These are phyloP conservation scores for Smutsia gigantea DNA, from an alignment of 2,797 vertebrate species.

Conservation along the genomic window DNA sequence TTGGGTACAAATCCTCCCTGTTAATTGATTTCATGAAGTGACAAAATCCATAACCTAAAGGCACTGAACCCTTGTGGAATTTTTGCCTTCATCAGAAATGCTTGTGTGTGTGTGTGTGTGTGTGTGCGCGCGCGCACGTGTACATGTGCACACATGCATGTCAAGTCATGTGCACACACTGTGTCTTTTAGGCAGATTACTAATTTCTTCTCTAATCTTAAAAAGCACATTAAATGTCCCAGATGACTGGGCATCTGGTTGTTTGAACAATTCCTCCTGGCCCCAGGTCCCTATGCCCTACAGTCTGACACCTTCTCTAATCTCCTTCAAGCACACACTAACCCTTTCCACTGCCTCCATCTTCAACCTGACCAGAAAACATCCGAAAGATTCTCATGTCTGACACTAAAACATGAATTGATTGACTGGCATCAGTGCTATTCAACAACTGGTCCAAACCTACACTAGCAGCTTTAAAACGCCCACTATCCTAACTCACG, in stretches of 20 bases:
- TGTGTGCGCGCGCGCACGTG: too few species aligned
- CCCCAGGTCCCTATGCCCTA: neutral
- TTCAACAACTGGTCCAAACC: neutral
- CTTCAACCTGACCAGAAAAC: neutral
- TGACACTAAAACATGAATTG: neutral
- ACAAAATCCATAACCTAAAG: neutral
- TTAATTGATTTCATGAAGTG: neutral
- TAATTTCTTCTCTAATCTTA: neutral
- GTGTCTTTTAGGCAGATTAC: neutral
- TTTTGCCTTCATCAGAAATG: neutral
- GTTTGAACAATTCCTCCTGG: neutral
- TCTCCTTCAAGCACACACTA: neutral
- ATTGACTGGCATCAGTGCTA: neutral
- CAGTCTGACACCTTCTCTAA: neutral
- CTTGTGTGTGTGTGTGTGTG: neutral
- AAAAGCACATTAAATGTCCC: neutral
- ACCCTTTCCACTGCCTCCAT: neutral
- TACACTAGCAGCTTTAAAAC: neutral
- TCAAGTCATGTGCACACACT: neutral
- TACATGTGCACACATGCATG: fast-evolving
- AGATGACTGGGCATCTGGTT: too few species aligned
- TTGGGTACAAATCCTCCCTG: neutral
- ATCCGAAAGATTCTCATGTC: neutral
- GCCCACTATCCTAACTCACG: neutral
- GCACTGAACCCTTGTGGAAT: neutral